Percentiles rank a stretch among this genome's conserved stretches.
These are phyloP conservation scores for Balaeniceps rex DNA, from an alignment of 2,113 vertebrate genomes.

Conservation along the genomic window DNA sequence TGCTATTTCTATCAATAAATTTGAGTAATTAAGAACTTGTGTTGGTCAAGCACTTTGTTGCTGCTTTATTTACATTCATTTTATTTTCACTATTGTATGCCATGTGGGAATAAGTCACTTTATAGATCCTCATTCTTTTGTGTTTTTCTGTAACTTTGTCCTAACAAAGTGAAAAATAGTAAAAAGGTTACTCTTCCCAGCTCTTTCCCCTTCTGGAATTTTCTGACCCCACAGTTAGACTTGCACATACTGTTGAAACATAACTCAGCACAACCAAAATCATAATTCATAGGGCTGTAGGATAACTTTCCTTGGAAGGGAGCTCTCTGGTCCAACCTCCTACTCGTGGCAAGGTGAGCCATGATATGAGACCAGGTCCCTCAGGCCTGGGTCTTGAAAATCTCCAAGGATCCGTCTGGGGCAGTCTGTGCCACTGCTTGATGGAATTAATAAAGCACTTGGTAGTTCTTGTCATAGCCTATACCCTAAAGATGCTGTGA, in stretches of 20 bases:
- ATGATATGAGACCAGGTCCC: not conserved
- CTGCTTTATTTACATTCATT: not conserved
- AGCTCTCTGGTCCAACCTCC: not conserved
- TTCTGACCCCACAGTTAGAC: not conserved
- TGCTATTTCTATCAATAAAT: not conserved
- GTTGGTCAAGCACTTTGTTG: not conserved
- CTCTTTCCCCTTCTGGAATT: not conserved
- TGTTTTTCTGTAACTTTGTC: not conserved
- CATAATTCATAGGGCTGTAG: not conserved
- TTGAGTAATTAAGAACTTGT: not conserved
- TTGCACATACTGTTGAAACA: not conserved
- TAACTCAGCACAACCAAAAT: not conserved
- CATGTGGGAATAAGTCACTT: not conserved
- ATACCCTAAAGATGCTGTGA: not conserved
- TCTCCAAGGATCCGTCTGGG: not conserved
- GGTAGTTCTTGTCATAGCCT: not conserved
- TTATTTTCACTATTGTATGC: not conserved
- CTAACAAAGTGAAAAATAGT: not conserved
- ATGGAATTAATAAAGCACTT: not conserved
- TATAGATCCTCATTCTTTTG: not conserved
- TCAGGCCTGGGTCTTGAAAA: not conserved
- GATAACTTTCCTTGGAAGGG: not conserved
- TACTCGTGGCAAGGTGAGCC: not conserved
- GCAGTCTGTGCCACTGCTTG: not conserved
- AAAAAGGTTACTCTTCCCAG: not conserved